Base-by-base conservation (phyloP, 2,113 vertebrate genomes). In the Burhinus bistriatus region DNA sequence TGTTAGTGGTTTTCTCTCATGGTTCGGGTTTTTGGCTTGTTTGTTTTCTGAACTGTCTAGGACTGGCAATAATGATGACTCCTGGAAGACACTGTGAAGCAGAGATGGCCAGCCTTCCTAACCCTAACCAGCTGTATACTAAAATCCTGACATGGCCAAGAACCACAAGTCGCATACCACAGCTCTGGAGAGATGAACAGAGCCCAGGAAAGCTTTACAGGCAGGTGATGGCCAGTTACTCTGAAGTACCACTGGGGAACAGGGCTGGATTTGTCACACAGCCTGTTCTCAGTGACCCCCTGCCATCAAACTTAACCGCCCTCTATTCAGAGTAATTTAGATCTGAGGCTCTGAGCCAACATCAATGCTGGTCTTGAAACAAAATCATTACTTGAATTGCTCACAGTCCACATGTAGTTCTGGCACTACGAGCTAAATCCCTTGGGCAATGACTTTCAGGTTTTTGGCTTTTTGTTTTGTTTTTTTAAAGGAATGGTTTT, bases 1-100 rank as follows among this genome's bases (percentile, higher is more conserved):
- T 44, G 20, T 55, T 21, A 51, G 42, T 36, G 38, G 68, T 51
- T 93, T 92, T 87, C 68, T 47, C 51, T 87, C 32, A 55, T 32
- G 29, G 64, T 65, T 80, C 86, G 38, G 30, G 51, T 25, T 93
- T 94, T 90, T 83, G 64, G 79, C 70, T 77, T 58, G 38, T 38
- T 87, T 89, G 26, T 83, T 94, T 94, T 71, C 72, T 59, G 51
- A 92, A 83, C 88, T 40, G 32, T 94, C 90, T 90, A 94, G 79
- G 85, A 88, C 76, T 95, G 85, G 85, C 95, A 94, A 44, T 89
- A 90, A 90, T 91, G 90, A 78, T 78, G 73, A 96, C 90, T 96
- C 90, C 81, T 95, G 86, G 96, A 95, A 91, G 90, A 88, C 85
- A 88, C 34, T 27, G 40, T 32, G 61, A 91, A 85, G 79, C n/a